Evolutionary conservation across 2,888 invertebrate species (phyloP).

Genomic region (Archips crataeganus): DNA sequence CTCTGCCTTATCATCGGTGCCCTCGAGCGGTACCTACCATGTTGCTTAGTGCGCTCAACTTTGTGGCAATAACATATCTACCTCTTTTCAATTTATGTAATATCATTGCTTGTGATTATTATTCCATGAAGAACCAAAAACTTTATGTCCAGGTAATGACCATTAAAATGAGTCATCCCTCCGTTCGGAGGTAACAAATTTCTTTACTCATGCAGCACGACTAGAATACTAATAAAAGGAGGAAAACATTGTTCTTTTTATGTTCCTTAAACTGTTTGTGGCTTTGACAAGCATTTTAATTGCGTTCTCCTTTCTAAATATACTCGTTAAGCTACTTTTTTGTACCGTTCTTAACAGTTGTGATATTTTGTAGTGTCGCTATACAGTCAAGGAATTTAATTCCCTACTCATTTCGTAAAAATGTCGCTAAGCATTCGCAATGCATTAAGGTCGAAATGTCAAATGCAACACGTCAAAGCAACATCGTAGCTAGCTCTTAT

Average conservation of each 20-base stretch:
- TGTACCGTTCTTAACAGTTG: constrained; percentile 13
- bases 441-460: no score
- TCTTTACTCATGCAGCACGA: constrained; percentile 63
- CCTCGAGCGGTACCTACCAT: no score
- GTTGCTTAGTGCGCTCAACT: no score
- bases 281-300: constrained; percentile 68
- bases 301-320: constrained; percentile 66
- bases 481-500: no score
- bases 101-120: constrained; percentile 18
- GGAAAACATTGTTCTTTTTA: constrained; percentile 67
- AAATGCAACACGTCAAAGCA: no score
- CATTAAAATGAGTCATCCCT: constrained; percentile 75
- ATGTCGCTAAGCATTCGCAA: no score
- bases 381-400: not conserved
- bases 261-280: constrained; percentile 58
- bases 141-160: constrained; percentile 63
- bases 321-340: constrained; percentile 42
- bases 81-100: no score
- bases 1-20: no score
- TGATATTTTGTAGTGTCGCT: not conserved
- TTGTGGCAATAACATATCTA: no score
- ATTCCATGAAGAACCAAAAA: constrained; percentile 22
- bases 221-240: constrained; percentile 68
- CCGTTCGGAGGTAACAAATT: constrained; percentile 72
- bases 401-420: no score